These are phyloP conservation scores for Todiramphus saurophagus DNA, from an alignment of 2,113 vertebrate species.

Conservation along the genomic window DNA sequence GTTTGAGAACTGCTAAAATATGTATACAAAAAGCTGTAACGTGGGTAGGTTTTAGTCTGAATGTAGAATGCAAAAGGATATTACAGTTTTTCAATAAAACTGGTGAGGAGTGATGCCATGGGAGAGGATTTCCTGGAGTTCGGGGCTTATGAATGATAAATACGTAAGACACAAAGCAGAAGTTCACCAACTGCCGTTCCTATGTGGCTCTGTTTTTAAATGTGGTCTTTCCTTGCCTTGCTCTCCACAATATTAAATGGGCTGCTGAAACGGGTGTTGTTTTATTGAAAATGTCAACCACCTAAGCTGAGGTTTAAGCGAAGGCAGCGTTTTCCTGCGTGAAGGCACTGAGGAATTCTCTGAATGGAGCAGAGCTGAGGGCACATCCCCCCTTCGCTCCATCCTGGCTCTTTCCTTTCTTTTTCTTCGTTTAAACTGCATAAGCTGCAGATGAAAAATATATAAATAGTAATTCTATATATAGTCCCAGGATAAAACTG, in stretches of 20 bases:
- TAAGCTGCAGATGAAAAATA: slow-evolving; percentile 51
- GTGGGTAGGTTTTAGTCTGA: slow-evolving; percentile 11
- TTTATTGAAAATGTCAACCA: not conserved
- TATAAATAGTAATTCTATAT: slow-evolving; percentile 57
- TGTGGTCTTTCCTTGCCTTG: not conserved
- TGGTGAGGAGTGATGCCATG: not conserved
- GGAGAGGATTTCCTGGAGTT: slow-evolving; percentile 29
- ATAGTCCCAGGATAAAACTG: slow-evolving; percentile 49
- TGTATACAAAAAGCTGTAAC: not conserved
- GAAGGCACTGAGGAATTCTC: not conserved
- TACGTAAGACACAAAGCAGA: not conserved
- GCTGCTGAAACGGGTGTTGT: not conserved
- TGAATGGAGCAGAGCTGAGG: not conserved
- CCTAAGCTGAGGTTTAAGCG: not conserved
- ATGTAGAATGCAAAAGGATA: not conserved
- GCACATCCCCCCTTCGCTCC: not conserved
- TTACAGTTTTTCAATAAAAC: not conserved
- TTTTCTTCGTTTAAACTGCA: slow-evolving; percentile 9
- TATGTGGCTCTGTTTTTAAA: not conserved
- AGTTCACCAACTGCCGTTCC: not conserved
- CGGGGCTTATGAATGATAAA: not conserved
- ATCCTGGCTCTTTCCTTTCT: not conserved
- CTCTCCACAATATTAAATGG: not conserved
- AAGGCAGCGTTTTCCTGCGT: not conserved
- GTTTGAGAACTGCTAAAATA: slow-evolving; percentile 6